Evolutionary conservation across 1,140 invertebrate species (phyloP).

Genomic region (Brachionus rubens): DNA sequence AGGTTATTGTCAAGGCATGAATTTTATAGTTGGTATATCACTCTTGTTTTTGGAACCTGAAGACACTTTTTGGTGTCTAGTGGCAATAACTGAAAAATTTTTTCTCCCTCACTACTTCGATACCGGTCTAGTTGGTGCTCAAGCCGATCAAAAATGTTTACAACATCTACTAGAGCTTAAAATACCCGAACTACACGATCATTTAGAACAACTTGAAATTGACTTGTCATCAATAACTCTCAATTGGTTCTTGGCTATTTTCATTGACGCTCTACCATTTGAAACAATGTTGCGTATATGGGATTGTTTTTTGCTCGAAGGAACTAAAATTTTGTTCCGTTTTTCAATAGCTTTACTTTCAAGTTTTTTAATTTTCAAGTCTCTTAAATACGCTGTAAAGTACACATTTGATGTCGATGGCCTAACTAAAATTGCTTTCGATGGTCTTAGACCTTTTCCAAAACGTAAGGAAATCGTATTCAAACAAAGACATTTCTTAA

Average conservation of each 20-base stretch:
- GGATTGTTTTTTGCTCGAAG: conserved; percentile 60
- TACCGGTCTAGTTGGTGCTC: conserved; percentile 62
- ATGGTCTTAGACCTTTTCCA: conserved; percentile 63
- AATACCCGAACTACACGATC: conserved; percentile 58
- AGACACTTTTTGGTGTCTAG: conserved; percentile 64
- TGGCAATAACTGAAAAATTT: conserved; percentile 63
- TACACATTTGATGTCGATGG: conserved; percentile 63
- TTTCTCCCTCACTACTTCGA: conserved; percentile 63
- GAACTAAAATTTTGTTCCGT: conserved; percentile 59
- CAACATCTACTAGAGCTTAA: conserved; percentile 61
- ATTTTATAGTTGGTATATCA: conserved; percentile 63
- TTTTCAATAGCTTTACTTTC: conserved; percentile 58
- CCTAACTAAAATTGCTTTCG: conserved; percentile 62
- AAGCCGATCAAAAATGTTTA: conserved; percentile 63
- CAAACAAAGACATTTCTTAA: conserved; percentile 55
- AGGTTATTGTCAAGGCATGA: conserved; percentile 65
- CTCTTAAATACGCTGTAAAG: conserved; percentile 62
- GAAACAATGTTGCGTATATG: conserved; percentile 61
- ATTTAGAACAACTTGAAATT: conserved; percentile 62
- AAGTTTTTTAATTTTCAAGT: conserved; percentile 62
- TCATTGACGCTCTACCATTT: conserved; percentile 64
- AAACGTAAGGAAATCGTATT: conserved; percentile 57
- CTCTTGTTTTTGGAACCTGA: conserved; percentile 63
- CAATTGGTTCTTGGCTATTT: conserved; percentile 65
- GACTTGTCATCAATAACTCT: conserved; percentile 63